phyloP scores from a whole-genome alignment of 2,113 vertebrate genomes.

The Catharus bicknelli region DNA sequence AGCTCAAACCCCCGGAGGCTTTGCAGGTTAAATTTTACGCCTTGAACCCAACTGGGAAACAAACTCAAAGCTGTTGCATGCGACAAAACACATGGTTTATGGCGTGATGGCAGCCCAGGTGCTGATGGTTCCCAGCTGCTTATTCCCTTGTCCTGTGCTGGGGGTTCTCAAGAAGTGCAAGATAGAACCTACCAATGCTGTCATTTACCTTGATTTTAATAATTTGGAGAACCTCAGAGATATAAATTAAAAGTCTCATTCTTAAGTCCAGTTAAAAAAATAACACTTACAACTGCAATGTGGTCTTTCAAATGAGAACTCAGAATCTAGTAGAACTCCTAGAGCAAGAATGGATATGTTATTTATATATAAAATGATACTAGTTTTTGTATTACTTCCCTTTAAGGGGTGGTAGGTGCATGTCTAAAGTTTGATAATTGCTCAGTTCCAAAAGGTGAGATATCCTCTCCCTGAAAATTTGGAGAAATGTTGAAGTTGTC shows the following conservation, averaged over 20 bases:
- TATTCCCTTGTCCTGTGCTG: neutral
- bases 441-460: neutral
- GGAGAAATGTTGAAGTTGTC: neutral
- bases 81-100: neutral
- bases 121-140: neutral
- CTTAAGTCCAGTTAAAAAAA: neutral
- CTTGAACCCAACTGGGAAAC: neutral
- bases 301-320: neutral
- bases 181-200: neutral
- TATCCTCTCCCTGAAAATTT: neutral
- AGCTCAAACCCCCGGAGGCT: neutral
- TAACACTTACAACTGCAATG: neutral
- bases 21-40: neutral
- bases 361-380: neutral
- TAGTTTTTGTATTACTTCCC: neutral
- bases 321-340: neutral
- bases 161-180: neutral
- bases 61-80: neutral
- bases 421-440: neutral
- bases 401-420: neutral
- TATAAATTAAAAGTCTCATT: neutral
- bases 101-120: neutral
- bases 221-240: neutral
- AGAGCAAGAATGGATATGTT: neutral
- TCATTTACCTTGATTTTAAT: neutral